Evolutionary conservation across 2,113 vertebrate species (phyloP).

Genomic region (Cyanoliseus patagonus): DNA sequence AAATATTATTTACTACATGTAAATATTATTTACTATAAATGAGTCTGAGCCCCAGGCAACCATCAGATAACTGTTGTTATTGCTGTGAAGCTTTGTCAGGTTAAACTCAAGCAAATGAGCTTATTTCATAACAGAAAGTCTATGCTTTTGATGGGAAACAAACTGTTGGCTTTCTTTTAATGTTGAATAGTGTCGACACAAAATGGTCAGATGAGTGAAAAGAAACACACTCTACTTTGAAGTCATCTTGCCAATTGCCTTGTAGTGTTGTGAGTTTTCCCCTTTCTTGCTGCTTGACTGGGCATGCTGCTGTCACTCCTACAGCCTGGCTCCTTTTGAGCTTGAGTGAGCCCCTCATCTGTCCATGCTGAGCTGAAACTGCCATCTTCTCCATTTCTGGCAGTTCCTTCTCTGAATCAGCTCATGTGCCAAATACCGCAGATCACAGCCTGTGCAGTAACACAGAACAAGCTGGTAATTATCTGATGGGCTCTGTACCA

Average conservation of each 20-base stretch:
- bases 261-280: neutral
- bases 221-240: neutral
- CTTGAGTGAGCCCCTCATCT: neutral
- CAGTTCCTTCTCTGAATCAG: neutral
- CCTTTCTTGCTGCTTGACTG: neutral
- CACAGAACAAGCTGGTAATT: neutral
- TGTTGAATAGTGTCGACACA: neutral
- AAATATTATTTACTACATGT: neutral
- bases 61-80: neutral
- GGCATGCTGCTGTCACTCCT: neutral
- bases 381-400: neutral
- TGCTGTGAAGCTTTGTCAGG: neutral
- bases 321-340: neutral
- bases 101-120: neutral
- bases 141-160: neutral
- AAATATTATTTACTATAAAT: neutral
- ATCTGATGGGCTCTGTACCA: neutral
- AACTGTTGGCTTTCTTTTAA: neutral
- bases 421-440: neutral
- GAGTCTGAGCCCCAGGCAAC: neutral
- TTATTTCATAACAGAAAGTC: neutral
- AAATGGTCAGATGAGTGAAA: neutral
- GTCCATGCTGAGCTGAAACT: neutral
- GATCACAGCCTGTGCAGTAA: accelerated
- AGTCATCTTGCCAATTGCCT: neutral